These are phyloP conservation scores for Ptychochromis oligacanthus DNA, from an alignment of 2,113 vertebrate species.

Conservation along the genomic window DNA sequence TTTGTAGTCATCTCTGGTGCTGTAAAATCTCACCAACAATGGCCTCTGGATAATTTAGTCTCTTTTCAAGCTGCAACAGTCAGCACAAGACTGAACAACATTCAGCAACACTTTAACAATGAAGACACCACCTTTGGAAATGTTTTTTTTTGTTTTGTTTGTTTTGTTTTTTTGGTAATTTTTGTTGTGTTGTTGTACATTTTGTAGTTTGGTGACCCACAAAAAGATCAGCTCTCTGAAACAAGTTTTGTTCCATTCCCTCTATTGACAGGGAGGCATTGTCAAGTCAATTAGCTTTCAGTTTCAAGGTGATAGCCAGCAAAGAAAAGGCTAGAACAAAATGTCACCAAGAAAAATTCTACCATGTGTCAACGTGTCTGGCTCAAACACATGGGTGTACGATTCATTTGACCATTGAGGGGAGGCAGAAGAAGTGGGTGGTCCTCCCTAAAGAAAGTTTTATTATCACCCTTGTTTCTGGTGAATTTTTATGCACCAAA, in stretches of 20 bases:
- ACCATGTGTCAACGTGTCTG: neutral
- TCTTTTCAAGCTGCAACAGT: slow-evolving; percentile 18
- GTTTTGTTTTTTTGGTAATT: neutral
- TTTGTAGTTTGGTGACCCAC: neutral
- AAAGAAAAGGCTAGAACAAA: neutral
- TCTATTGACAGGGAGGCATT: neutral
- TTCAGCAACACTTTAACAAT: neutral
- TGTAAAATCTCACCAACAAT: slow-evolving; percentile 26
- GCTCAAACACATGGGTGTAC: neutral
- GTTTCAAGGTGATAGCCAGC: neutral
- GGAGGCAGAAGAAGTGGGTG: neutral
- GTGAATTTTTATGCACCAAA: too few species aligned
- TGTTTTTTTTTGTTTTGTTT: too few species aligned
- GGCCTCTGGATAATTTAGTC: slow-evolving; percentile 25
- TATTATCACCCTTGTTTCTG: too few species aligned
- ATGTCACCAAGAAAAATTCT: neutral
- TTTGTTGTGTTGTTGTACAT: neutral
- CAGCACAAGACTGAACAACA: neutral
- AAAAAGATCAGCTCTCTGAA: neutral
- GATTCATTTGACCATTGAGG: neutral
- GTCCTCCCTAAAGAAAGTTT: neutral
- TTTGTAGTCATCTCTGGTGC: slow-evolving; percentile 4
- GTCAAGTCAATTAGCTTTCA: neutral
- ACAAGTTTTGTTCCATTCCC: neutral
- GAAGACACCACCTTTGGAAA: neutral